These are phyloP conservation scores for Dioctria rufipes DNA, from an alignment of 2,888 invertebrate genomes.

Conservation along the genomic window DNA sequence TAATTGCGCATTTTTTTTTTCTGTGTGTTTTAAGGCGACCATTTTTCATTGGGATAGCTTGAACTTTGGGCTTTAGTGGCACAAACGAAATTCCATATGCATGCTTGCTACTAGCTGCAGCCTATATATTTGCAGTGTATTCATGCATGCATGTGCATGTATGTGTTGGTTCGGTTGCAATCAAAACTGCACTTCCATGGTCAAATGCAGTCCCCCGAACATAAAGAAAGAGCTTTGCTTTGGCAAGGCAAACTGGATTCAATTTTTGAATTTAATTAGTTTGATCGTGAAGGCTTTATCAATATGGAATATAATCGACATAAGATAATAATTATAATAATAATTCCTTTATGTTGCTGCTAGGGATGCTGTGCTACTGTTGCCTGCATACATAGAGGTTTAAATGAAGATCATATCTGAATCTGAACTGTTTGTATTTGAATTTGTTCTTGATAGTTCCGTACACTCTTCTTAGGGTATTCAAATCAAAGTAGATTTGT, in stretches of 20 bases:
- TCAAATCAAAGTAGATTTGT: too few species aligned
- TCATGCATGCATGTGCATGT: conserved; percentile 29
- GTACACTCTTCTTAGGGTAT: not conserved
- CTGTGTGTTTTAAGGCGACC: conserved; percentile 24
- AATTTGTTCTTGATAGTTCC: conserved; percentile 13
- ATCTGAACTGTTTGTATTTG: not conserved
- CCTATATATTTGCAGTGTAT: not conserved
- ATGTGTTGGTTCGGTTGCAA: conserved; percentile 38
- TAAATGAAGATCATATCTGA: conserved; percentile 27
- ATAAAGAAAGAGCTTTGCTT: conserved; percentile 54
- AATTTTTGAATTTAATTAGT: conserved; percentile 55
- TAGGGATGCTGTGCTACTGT: not conserved
- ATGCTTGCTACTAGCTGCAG: conserved; percentile 3
- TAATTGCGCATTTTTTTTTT: conserved; percentile 46
- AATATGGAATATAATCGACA: conserved; percentile 25
- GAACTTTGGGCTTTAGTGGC: conserved; percentile 44
- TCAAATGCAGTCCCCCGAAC: conserved; percentile 54
- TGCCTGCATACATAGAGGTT: not conserved
- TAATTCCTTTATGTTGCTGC: conserved; percentile 13
- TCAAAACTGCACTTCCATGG: conserved; percentile 58
- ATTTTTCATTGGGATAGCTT: conserved; percentile 46
- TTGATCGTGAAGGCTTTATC: conserved; percentile 47
- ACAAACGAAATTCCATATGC: conserved; percentile 42
- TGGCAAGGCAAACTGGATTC: conserved; percentile 59
- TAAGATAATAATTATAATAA: conserved; percentile 43